phyloP scores from a whole-genome alignment of 1,140 invertebrate genomes.

The Penaeus indicus region DNA sequence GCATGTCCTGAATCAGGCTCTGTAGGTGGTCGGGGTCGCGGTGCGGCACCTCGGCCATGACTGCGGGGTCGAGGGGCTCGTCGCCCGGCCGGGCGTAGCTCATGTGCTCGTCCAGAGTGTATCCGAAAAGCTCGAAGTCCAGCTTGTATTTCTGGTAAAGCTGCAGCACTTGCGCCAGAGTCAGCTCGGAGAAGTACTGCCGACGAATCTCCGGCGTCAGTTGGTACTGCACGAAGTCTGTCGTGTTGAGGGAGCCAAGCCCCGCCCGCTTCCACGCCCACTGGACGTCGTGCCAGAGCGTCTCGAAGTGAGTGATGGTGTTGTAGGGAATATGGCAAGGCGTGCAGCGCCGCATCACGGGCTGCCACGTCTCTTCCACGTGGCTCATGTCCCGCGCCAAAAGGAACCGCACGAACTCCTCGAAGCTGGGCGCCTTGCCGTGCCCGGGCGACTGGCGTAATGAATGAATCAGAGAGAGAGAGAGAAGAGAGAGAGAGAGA shows the following conservation, averaged over 20 bases:
- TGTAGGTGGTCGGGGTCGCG: slow-evolving; percentile 25
- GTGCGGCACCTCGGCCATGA: slow-evolving; percentile 37
- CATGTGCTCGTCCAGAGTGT: slow-evolving; percentile 54
- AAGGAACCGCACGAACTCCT: slow-evolving; percentile 58
- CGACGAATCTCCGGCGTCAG: slow-evolving; percentile 48
- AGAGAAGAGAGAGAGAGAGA: no score
- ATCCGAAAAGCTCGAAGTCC: slow-evolving; percentile 63
- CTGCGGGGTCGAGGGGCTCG: slow-evolving; percentile 23
- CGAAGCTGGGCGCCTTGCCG: slow-evolving; percentile 55
- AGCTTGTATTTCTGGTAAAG: slow-evolving; percentile 60
- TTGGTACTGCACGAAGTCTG: slow-evolving; percentile 39
- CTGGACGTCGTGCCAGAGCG: slow-evolving; percentile 59
- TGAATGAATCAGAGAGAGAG: no score
- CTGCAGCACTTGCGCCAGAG: slow-evolving; percentile 37
- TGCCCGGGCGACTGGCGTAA: slow-evolving; percentile 1
- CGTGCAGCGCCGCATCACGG: slow-evolving; percentile 52
- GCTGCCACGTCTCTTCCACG: slow-evolving; percentile 54
- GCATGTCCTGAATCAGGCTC: neutral
- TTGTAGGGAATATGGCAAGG: slow-evolving; percentile 62
- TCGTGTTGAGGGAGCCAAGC: slow-evolving; percentile 36
- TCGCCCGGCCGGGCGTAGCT: slow-evolving; percentile 50
- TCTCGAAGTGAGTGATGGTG: slow-evolving; percentile 56
- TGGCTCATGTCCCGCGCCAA: slow-evolving; percentile 47
- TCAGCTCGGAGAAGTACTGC: slow-evolving; percentile 59
- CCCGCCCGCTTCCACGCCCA: slow-evolving; percentile 57